Percentiles rank a stretch among this genome's conserved stretches.
Evolutionary conservation across 2,113 vertebrate genomes (phyloP).

Genomic region (Perccottus glenii): DNA sequence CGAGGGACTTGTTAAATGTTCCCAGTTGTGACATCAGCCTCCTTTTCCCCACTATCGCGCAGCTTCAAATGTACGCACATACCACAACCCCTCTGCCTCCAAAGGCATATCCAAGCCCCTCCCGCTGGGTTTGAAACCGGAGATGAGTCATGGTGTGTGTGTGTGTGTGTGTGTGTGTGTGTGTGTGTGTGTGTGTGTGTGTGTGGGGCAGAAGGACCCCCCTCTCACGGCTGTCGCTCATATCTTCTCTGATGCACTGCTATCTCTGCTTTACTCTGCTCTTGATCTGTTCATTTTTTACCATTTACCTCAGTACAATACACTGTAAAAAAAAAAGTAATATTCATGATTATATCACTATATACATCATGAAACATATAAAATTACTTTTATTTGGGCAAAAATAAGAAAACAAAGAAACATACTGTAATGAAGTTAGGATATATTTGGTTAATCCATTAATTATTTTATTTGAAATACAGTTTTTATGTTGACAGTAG

Average conservation of each 20-base stretch:
- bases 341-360: too few species aligned
- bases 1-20: conserved; percentile 69
- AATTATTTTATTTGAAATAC: too few species aligned
- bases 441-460: too few species aligned
- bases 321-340: too few species aligned
- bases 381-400: too few species aligned
- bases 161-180: not conserved
- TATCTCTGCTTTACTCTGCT: conserved; percentile 39
- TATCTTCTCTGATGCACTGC: conserved; percentile 49
- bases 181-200: too few species aligned
- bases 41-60: not conserved
- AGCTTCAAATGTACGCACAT: conserved; percentile 1
- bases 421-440: too few species aligned
- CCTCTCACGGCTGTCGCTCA: conserved; percentile 36
- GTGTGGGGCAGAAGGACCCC: conserved; percentile 58
- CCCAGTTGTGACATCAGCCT: conserved; percentile 54
- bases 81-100: conserved; percentile 5
- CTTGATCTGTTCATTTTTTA: too few species aligned
- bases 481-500: too few species aligned
- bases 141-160: conserved; percentile 77
- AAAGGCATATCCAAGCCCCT: conserved; percentile 31
- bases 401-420: too few species aligned
- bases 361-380: too few species aligned
- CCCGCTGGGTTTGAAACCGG: conserved; percentile 60
- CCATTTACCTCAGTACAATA: too few species aligned